Evolutionary conservation across 1,140 invertebrate genomes (phyloP).

Genomic region (Zaprionus lachaisei): DNA sequence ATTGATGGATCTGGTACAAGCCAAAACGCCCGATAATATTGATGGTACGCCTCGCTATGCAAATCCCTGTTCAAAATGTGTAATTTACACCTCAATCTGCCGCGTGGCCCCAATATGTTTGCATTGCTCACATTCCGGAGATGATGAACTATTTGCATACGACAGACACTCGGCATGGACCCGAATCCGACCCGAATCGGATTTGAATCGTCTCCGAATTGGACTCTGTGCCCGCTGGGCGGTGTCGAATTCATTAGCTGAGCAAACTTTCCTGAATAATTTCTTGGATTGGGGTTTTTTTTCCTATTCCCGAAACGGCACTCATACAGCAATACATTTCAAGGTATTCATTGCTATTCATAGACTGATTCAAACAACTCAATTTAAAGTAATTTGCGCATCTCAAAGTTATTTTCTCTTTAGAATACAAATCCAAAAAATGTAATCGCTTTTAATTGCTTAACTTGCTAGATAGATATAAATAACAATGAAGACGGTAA

Average conservation of each 20-base stretch:
- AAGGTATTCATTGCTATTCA: constrained; percentile 34
- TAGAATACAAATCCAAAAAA: constrained; percentile 23
- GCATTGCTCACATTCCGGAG: constrained; percentile 48
- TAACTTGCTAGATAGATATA: constrained; percentile 10
- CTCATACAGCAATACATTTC: neutral
- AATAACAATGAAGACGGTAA: constrained; percentile 20
- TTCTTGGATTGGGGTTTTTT: neutral
- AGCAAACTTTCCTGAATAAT: neutral
- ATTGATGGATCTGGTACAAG: constrained; percentile 41
- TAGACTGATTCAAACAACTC: constrained; percentile 33
- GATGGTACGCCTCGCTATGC: neutral
- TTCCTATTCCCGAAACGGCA: neutral
- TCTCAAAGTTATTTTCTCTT: constrained; percentile 39
- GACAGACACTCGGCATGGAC: constrained; percentile 8
- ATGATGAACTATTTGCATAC: constrained; percentile 38
- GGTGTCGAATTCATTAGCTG: neutral
- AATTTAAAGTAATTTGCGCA: constrained; percentile 52
- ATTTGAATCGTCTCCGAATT: constrained; percentile 1
- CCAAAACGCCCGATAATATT: constrained; percentile 10
- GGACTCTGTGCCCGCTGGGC: neutral
- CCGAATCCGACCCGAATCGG: constrained; percentile 5
- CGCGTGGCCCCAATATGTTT: constrained; percentile 25
- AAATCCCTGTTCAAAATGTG: neutral
- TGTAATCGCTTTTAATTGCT: constrained; percentile 49
- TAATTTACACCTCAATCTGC: constrained; percentile 41